A percentile compares a stretch with the other conserved stretches of the same genome.
These are phyloP conservation scores for Misgurnus mizolepis DNA, from an alignment of 2,113 vertebrate genomes.

Conservation along the genomic window DNA sequence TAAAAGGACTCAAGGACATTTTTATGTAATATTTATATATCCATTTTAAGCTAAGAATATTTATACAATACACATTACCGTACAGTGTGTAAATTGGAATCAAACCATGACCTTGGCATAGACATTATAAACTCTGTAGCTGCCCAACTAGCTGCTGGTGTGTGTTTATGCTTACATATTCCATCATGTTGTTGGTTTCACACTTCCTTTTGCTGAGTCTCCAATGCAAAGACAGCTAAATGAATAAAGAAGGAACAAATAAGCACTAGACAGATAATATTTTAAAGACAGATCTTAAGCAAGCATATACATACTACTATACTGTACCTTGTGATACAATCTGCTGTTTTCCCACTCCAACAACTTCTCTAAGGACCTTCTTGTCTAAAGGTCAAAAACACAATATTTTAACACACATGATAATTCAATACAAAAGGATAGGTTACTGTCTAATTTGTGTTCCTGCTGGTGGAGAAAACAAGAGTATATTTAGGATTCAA, in stretches of 20 bases:
- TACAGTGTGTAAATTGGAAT: no score
- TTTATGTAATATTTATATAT: no score
- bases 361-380: constrained; percentile 98
- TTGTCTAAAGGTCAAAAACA: constrained; percentile 78
- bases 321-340: constrained; percentile 95
- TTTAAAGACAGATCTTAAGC: neutral
- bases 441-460: neutral
- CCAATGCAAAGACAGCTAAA: constrained; percentile 98
- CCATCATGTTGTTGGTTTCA: constrained; percentile 99
- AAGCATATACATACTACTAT: constrained; percentile 63
- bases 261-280: neutral
- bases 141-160: neutral
- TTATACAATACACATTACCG: no score
- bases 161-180: constrained; percentile 86
- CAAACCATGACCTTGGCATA: no score
- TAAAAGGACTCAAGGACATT: no score
- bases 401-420: no score
- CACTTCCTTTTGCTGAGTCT: constrained; percentile 99
- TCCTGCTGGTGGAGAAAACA: no score
- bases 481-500: no score
- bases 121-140: no score
- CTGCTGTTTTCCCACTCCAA: constrained; percentile 99
- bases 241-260: neutral
- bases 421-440: neutral
- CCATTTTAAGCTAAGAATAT: no score